Percentiles rank a stretch among this genome's conserved stretches.
phyloP scores from a whole-genome alignment of 2,797 vertebrate species.

The Tenualosa thibaudeaui region DNA sequence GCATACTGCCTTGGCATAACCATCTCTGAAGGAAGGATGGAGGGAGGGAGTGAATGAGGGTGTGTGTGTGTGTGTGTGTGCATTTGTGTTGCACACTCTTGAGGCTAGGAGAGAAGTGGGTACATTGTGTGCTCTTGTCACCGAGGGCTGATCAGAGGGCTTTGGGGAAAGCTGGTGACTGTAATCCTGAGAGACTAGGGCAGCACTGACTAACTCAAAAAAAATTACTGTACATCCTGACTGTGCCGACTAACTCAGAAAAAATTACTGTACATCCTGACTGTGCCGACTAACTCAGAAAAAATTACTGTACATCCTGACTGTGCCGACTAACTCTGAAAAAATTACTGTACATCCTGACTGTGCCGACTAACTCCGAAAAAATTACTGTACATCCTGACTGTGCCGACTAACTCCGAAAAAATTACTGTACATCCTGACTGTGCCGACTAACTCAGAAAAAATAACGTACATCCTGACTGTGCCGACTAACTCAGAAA shows the following conservation, averaged over 20 bases:
- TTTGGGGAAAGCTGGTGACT: slow-evolving; percentile 34
- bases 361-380: too few relatives aligned
- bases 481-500: too few relatives aligned
- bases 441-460: background rate
- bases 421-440: too few relatives aligned
- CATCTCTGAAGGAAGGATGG: background rate
- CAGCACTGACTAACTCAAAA: slow-evolving; percentile 32
- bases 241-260: background rate
- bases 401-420: too few relatives aligned
- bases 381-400: too few relatives aligned
- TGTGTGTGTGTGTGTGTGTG: slow-evolving; percentile 19
- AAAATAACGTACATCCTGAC: too few relatives aligned
- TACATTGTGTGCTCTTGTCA: slow-evolving; percentile 11
- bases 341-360: too few relatives aligned
- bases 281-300: too few relatives aligned
- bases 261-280: too few relatives aligned
- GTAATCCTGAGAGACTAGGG: slow-evolving; percentile 44
- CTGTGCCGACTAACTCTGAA: too few relatives aligned
- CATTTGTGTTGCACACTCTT: background rate
- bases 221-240: slow-evolving; percentile 26
- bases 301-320: too few relatives aligned
- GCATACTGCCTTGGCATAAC: background rate
- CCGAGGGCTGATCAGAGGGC: slow-evolving; percentile 22
- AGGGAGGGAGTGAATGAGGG: background rate
- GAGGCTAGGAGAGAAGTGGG: background rate